A percentile compares a stretch with the other conserved stretches of the same genome.
These are phyloP conservation scores for Oncorhynchus tshawytscha DNA, from an alignment of 2,113 vertebrate species.

Conservation along the genomic window DNA sequence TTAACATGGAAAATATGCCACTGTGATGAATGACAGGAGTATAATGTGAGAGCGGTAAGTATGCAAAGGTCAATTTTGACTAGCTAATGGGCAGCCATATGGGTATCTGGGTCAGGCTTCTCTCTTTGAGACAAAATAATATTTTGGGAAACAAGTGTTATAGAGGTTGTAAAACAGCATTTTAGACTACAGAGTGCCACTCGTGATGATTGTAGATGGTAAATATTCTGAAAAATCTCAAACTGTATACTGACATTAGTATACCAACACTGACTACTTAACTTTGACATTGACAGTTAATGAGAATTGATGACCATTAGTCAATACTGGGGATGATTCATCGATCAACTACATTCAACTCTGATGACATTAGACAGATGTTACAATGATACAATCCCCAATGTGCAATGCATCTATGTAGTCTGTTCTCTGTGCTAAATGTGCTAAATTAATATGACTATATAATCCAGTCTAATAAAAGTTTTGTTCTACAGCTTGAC, in stretches of 20 bases:
- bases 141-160: too few relatives aligned
- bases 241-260: too few relatives aligned
- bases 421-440: conserved; percentile 46
- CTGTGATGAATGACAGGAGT: conserved; percentile 37
- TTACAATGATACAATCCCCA: conserved; percentile 16
- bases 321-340: background rate
- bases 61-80: conserved; percentile 14
- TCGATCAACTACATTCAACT: background rate
- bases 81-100: too few relatives aligned
- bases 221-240: too few relatives aligned
- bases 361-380: background rate
- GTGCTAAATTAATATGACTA: conserved; percentile 48
- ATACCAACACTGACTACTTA: too few relatives aligned
- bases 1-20: conserved; percentile 44
- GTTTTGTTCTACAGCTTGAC: conserved; percentile 38
- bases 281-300: too few relatives aligned
- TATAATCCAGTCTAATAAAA: conserved; percentile 34
- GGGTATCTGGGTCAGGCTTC: too few relatives aligned
- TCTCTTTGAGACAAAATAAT: too few relatives aligned
- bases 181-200: too few relatives aligned
- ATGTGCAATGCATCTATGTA: conserved; percentile 39
- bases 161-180: too few relatives aligned
- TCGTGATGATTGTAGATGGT: too few relatives aligned
- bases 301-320: background rate
- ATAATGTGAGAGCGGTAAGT: conserved; percentile 1